These are phyloP conservation scores for Archips xylosteana DNA, from an alignment of 2,888 invertebrate genomes.

Conservation along the genomic window DNA sequence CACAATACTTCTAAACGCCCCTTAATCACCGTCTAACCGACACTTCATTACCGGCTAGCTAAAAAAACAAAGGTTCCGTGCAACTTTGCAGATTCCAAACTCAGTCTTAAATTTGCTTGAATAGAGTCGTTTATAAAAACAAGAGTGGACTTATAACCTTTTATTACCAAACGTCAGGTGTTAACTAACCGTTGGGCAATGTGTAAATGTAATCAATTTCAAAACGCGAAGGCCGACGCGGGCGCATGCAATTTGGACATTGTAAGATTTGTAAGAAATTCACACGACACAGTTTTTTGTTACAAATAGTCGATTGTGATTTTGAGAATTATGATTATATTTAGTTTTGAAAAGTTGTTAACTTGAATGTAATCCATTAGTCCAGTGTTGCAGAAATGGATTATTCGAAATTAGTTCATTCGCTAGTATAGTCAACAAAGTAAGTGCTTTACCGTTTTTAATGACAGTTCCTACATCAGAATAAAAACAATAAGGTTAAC, in stretches of 20 bases:
- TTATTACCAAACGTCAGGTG: neutral
- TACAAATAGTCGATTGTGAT: neutral
- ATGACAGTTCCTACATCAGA: no score
- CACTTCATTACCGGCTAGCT: neutral
- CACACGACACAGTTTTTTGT: conserved; percentile 10
- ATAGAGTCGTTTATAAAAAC: neutral
- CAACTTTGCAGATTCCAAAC: neutral
- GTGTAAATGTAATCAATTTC: conserved; percentile 16
- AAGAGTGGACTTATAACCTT: neutral
- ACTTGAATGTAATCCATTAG: no score
- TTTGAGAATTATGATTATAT: conserved; percentile 1
- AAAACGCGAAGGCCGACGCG: conserved; percentile 15
- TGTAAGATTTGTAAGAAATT: neutral
- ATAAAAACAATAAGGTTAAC: no score
- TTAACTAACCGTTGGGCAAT: conserved; percentile 15
- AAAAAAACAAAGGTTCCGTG: neutral
- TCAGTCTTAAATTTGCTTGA: neutral
- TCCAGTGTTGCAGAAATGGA: no score
- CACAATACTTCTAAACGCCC: conserved; percentile 4
- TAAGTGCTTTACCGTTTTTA: no score
- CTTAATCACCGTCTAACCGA: conserved; percentile 13
- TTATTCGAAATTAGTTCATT: no score
- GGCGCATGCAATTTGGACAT: conserved; percentile 11
- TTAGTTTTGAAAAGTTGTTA: no score
- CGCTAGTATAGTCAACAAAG: no score